Evolutionary conservation across 2,113 vertebrate genomes (phyloP).

Genomic region (Alosa alosa): DNA sequence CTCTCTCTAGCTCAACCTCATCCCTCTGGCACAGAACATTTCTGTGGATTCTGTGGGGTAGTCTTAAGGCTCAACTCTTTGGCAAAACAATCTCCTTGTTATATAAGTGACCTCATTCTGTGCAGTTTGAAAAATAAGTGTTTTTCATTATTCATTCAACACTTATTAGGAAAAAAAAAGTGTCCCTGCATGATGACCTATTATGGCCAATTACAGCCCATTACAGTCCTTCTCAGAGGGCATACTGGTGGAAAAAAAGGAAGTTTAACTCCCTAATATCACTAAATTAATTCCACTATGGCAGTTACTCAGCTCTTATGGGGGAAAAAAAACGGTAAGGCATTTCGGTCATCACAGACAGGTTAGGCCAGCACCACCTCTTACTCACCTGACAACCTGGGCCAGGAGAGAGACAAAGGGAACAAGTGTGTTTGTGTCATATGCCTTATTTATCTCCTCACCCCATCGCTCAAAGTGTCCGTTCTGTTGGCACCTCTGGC

Average conservation of each 20-base stretch:
- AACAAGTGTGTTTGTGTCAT: conserved; percentile 49
- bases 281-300: not conserved
- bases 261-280: not conserved
- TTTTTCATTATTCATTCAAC: not conserved
- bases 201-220: not conserved
- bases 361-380: conserved; percentile 15
- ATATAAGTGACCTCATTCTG: conserved; percentile 28
- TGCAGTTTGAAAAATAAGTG: not conserved
- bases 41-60: not conserved
- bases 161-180: not conserved
- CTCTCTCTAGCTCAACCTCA: not conserved
- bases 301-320: not conserved
- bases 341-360: not conserved
- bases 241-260: not conserved
- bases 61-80: not conserved
- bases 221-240: not conserved
- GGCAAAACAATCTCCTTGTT: not conserved
- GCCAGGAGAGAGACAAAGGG: conserved; percentile 38
- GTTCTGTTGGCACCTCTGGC: conserved; percentile 53
- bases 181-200: not conserved
- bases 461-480: conserved; percentile 58
- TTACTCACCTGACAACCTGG: conserved; percentile 27
- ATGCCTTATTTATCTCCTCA: conserved; percentile 58
- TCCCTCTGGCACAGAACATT: not conserved
- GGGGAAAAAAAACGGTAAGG: not conserved